phyloP scores from a whole-genome alignment of 1,140 invertebrate genomes.

The Magallana ariakensis region DNA sequence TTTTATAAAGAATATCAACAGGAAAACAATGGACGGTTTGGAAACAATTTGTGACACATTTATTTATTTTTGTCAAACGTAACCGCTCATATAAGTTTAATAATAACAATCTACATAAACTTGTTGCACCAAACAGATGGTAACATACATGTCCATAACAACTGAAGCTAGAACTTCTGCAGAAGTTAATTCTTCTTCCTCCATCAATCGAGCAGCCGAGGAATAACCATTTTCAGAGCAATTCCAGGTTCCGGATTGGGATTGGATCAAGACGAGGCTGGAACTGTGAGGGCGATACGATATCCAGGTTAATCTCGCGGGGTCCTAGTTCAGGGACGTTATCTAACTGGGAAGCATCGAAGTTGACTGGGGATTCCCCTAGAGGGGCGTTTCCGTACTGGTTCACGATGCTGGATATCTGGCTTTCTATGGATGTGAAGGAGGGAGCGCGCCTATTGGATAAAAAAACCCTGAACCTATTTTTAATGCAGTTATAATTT shows the following conservation, averaged over 20 bases:
- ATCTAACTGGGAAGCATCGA: background rate
- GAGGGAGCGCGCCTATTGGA: background rate
- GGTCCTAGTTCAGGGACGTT: background rate
- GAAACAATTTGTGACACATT: too few relatives aligned
- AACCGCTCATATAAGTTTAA: too few relatives aligned
- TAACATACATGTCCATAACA: background rate
- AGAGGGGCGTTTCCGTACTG: slow-evolving; percentile 25
- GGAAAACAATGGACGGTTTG: too few relatives aligned
- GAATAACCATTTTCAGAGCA: background rate
- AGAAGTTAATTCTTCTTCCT: background rate
- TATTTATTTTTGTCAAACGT: too few relatives aligned
- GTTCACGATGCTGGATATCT: slow-evolving; percentile 4
- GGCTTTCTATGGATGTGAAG: background rate
- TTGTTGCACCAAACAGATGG: too few relatives aligned
- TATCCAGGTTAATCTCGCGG: slow-evolving; percentile 18
- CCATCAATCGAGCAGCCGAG: background rate
- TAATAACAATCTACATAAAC: too few relatives aligned
- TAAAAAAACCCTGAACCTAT: background rate
- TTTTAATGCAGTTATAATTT: too few relatives aligned
- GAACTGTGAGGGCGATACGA: background rate
- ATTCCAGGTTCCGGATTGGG: background rate
- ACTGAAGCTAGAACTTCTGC: background rate
- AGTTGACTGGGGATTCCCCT: background rate
- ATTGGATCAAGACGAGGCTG: background rate
- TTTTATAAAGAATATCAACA: too few relatives aligned